phyloP scores from a whole-genome alignment of 2,888 invertebrate genomes.

The Acanthococcus lagerstroemiae region DNA sequence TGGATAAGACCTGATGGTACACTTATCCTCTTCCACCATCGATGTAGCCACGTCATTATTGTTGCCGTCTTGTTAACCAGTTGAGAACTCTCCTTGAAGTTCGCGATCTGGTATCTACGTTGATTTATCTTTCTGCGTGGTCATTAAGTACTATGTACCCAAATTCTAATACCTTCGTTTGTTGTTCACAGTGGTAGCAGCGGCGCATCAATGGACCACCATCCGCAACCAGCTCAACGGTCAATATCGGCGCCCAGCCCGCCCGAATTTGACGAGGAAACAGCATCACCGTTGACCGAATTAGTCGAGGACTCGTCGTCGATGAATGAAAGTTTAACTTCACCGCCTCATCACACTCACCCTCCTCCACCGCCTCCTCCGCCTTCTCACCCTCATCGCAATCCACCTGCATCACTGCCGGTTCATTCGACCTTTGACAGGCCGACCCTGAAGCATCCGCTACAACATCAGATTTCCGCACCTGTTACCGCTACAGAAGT shows the following conservation, averaged over 20 bases:
- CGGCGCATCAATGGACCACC: constrained; percentile 9
- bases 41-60: no score
- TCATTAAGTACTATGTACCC: background rate
- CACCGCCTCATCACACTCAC: background rate
- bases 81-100: no score
- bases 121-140: no score
- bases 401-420: constrained; percentile 27
- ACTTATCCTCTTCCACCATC: no score
- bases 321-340: constrained; percentile 13
- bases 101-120: no score
- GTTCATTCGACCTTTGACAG: constrained; percentile 21
- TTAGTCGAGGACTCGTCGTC: constrained; percentile 15
- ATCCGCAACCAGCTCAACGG: constrained; percentile 14
- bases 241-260: constrained; percentile 13
- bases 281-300: constrained; percentile 13
- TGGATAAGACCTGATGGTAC: no score
- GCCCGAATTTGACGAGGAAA: constrained; percentile 15
- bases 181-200: constrained; percentile 1
- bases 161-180: background rate
- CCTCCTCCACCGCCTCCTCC: background rate
- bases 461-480: constrained; percentile 40
- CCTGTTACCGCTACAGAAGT: constrained; percentile 37
- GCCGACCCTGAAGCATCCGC: constrained; percentile 10
- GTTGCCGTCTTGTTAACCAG: no score
- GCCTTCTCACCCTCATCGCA: background rate